phyloP scores from a whole-genome alignment of 2,888 invertebrate genomes.

The Trichopoda pennipes region DNA sequence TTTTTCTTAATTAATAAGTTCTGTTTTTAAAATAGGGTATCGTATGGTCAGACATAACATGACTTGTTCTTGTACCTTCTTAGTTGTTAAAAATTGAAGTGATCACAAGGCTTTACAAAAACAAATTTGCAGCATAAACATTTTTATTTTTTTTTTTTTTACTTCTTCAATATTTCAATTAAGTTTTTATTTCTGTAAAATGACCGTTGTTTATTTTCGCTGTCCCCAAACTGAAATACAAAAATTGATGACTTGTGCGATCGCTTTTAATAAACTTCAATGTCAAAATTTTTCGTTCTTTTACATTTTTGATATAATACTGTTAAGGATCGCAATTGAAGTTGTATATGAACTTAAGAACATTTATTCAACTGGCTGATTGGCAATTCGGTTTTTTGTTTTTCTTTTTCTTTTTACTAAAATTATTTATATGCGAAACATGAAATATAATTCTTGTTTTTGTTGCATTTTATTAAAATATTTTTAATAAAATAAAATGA shows the following conservation, averaged over 20 bases:
- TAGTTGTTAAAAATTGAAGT: neutral
- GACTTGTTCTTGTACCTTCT: neutral
- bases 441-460: conserved; percentile 37
- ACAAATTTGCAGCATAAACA: conserved; percentile 26
- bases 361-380: neutral
- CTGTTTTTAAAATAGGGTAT: too few relatives aligned
- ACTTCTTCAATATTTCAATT: conserved; percentile 19
- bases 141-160: conserved; percentile 32
- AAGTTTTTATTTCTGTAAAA: conserved; percentile 32
- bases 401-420: conserved; percentile 17
- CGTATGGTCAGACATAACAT: neutral
- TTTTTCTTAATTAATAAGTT: too few relatives aligned
- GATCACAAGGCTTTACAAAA: conserved; percentile 22
- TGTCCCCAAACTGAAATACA: conserved; percentile 31
- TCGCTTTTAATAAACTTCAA: conserved; percentile 48
- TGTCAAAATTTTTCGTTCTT: conserved; percentile 13
- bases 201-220: conserved; percentile 30
- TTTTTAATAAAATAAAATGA: conserved; percentile 52
- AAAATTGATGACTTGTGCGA: conserved; percentile 37
- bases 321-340: conserved; percentile 34
- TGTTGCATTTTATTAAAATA: conserved; percentile 28
- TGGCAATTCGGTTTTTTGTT: conserved; percentile 8
- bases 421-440: conserved; percentile 44
- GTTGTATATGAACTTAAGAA: conserved; percentile 6
- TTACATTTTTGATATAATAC: neutral